phyloP scores from a whole-genome alignment of 2,797 vertebrate species.

The Tarsius wallacei region DNA sequence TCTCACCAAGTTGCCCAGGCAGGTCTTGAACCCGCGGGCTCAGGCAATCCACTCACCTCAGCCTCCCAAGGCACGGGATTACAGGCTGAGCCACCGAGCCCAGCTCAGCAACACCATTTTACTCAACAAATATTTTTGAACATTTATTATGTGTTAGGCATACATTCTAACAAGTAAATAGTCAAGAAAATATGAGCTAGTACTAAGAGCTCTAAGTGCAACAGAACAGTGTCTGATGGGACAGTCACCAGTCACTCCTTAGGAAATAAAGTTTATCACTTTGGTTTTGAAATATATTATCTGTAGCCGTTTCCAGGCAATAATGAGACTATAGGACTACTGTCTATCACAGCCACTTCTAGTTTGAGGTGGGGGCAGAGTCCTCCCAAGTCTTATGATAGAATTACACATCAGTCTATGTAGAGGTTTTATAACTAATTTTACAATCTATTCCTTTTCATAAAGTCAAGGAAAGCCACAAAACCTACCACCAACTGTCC shows the following conservation, averaged over 20 bases:
- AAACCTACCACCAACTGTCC: no score
- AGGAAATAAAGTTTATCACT: not conserved
- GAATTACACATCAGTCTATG: rapidly evolving
- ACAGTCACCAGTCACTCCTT: not conserved
- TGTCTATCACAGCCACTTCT: not conserved
- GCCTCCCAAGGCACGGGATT: no score
- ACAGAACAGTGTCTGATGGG: rapidly evolving
- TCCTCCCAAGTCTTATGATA: not conserved
- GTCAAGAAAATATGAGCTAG: not conserved
- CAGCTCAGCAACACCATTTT: not conserved
- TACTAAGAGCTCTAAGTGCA: rapidly evolving
- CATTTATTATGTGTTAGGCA: not conserved
- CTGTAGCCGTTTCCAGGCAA: not conserved
- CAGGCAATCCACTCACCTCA: no score
- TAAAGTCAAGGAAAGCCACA: not conserved
- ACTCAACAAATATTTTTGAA: not conserved
- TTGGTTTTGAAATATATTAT: not conserved
- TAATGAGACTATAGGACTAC: rapidly evolving
- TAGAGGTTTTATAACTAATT: not conserved
- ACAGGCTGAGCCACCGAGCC: no score
- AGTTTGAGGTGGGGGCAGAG: not conserved
- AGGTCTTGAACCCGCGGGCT: no score
- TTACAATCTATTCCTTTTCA: not conserved
- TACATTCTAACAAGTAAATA: no score
- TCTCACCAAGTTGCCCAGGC: no score